Conservation (phyloP, 2,113 vertebrate species). For the Aix galericulata region DNA sequence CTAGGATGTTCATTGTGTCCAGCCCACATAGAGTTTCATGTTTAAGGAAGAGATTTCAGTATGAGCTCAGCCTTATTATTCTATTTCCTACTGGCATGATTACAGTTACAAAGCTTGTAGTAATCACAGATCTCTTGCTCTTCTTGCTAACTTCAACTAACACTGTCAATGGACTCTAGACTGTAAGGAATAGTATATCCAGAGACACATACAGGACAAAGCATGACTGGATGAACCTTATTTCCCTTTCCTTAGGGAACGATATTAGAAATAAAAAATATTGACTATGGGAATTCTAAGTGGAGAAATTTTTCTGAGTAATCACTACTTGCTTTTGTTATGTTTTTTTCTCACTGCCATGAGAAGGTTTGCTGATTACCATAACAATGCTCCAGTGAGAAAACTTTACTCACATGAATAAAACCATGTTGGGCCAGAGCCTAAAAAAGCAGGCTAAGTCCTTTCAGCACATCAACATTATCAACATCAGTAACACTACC, state of each 20-base stretch:
- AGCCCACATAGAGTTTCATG: neutral
- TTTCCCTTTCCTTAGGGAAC: neutral
- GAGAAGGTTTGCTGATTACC: neutral
- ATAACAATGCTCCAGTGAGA: neutral
- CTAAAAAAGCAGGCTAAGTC: neutral
- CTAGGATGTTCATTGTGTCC: neutral
- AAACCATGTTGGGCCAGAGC: neutral
- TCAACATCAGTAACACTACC: neutral
- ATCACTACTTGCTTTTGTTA: neutral
- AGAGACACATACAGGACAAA: neutral
- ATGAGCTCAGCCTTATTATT: neutral
- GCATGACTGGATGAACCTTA: rapidly evolving
- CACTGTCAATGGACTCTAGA: neutral
- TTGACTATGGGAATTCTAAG: neutral
- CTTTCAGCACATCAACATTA: neutral
- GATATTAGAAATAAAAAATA: neutral
- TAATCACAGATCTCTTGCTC: neutral
- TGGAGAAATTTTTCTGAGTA: neutral
- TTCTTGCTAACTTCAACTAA: neutral
- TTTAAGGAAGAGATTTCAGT: neutral
- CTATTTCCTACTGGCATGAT: neutral
- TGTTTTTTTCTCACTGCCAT: neutral
- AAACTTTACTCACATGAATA: neutral
- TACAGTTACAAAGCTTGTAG: neutral
- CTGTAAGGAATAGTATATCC: neutral